These are phyloP conservation scores for Gasteruption jaculator DNA, from an alignment of 2,888 invertebrate species.

Conservation along the genomic window DNA sequence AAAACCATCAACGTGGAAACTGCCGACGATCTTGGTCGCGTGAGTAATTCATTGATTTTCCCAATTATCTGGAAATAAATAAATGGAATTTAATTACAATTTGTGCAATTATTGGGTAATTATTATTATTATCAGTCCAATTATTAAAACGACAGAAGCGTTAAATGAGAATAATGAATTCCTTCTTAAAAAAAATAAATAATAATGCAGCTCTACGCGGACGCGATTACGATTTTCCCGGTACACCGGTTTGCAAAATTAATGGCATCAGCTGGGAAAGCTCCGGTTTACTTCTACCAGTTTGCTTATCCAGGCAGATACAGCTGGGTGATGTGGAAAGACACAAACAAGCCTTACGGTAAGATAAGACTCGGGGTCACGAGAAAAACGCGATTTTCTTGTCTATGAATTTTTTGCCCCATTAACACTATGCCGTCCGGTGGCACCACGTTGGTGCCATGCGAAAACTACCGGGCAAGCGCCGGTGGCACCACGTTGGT, in stretches of 20 bases:
- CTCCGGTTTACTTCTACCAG: constrained; percentile 60
- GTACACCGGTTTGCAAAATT: constrained; percentile 57
- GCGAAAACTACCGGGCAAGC: too few relatives aligned
- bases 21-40: constrained; percentile 48
- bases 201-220: constrained; percentile 55
- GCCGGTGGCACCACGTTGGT: too few relatives aligned
- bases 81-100: neutral
- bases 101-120: neutral
- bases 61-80: too few relatives aligned
- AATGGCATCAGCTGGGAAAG: constrained; percentile 55
- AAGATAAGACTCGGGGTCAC: too few relatives aligned
- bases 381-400: too few relatives aligned
- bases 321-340: constrained; percentile 57
- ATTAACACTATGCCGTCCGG: too few relatives aligned
- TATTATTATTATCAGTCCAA: neutral
- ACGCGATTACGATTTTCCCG: constrained; percentile 58
- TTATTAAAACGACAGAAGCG: neutral
- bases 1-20: constrained; percentile 46
- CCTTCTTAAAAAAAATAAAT: neutral
- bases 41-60: constrained; percentile 26
- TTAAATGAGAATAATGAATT: too few relatives aligned
- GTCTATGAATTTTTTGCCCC: too few relatives aligned
- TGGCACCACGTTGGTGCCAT: too few relatives aligned
- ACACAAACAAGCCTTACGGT: constrained; percentile 52
- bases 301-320: constrained; percentile 61